phyloP scores from a whole-genome alignment of 2,113 vertebrate genomes.

The Heliornis fulica region DNA sequence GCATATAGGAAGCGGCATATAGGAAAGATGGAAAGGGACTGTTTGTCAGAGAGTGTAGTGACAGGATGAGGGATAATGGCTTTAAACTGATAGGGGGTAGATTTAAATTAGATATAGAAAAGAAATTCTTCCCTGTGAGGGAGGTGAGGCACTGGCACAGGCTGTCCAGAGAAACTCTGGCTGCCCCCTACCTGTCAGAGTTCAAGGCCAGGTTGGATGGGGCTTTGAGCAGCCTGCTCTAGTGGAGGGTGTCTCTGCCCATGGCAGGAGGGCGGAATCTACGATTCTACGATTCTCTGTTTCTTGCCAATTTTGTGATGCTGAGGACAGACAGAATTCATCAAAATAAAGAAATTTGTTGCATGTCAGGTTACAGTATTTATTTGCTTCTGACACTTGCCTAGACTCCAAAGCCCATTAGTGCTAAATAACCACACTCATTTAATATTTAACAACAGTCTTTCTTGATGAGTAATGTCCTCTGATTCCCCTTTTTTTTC shows the following conservation, averaged over 20 bases:
- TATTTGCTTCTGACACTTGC: not conserved
- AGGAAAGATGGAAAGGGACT: not conserved
- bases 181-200: not conserved
- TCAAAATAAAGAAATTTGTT: not conserved
- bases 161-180: not conserved
- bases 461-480: not conserved
- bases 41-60: too few relatives aligned
- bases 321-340: not conserved
- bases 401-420: not conserved
- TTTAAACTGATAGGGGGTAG: not conserved
- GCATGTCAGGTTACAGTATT: not conserved
- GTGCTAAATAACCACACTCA: not conserved
- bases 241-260: not conserved
- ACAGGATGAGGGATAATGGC: rapidly evolving
- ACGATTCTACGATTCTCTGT: not conserved
- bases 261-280: rapidly evolving
- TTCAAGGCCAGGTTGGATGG: not conserved
- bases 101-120: not conserved
- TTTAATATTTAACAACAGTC: not conserved
- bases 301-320: not conserved
- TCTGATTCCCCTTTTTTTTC: not conserved
- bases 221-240: not conserved
- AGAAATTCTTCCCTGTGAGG: not conserved
- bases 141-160: not conserved
- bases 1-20: not conserved